These are phyloP conservation scores for Odontesthes bonariensis DNA, from an alignment of 2,113 vertebrate genomes.

Conservation along the genomic window DNA sequence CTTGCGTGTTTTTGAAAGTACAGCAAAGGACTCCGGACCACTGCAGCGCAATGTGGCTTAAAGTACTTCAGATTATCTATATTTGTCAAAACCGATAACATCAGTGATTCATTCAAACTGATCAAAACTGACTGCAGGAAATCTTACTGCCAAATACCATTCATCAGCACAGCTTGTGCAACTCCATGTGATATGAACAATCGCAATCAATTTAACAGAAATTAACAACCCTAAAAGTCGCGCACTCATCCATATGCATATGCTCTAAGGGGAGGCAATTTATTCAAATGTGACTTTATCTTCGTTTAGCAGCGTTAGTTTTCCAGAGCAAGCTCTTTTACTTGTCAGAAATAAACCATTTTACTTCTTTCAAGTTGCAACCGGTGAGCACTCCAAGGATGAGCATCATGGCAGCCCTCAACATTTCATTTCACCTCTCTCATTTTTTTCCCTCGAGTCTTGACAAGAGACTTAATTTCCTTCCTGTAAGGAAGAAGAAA, in stretches of 20 bases:
- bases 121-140: slow-evolving; percentile 41
- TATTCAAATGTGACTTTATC: slow-evolving; percentile 75
- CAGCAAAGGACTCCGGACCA: too few relatives aligned
- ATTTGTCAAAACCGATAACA: slow-evolving; percentile 6
- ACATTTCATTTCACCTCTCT: slow-evolving; percentile 24
- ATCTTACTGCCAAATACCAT: slow-evolving; percentile 22
- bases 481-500: slow-evolving; percentile 44
- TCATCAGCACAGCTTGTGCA: slow-evolving; percentile 37
- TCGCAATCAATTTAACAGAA: slow-evolving; percentile 58
- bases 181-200: slow-evolving; percentile 48
- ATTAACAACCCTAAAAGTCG: slow-evolving; percentile 64
- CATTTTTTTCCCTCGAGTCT: slow-evolving; percentile 6
- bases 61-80: background rate
- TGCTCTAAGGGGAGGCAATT: slow-evolving; percentile 55
- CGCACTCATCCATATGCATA: slow-evolving; percentile 69
- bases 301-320: slow-evolving; percentile 55
- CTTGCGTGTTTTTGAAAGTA: too few relatives aligned
- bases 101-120: slow-evolving; percentile 8
- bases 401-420: slow-evolving; percentile 24
- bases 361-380: slow-evolving; percentile 54
- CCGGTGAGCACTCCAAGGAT: slow-evolving; percentile 42
- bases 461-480: slow-evolving; percentile 53
- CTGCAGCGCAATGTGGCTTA: background rate
- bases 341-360: slow-evolving; percentile 67
- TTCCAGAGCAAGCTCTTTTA: slow-evolving; percentile 49